Percentiles rank a stretch among this genome's conserved stretches.
Conservation (phyloP, 2,113 vertebrate genomes). For the Hydrochoerus hydrochaeris region DNA sequence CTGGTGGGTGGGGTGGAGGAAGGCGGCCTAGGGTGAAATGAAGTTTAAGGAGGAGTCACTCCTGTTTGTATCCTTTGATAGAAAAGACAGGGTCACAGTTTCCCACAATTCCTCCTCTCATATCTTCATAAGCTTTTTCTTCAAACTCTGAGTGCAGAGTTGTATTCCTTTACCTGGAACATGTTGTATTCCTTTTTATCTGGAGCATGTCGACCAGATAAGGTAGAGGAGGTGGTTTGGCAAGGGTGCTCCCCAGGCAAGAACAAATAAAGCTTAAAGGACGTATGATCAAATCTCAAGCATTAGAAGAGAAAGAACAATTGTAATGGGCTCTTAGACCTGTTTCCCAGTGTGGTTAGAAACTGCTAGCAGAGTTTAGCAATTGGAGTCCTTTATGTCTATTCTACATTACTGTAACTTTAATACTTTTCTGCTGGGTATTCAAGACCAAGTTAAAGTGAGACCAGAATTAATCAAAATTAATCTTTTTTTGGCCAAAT, state of each 20-base stretch:
- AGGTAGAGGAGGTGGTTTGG: too few species aligned
- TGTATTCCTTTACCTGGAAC: not conserved
- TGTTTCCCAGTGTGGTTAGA: not conserved
- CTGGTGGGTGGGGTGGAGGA: not conserved
- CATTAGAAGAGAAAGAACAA: not conserved
- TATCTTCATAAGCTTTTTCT: not conserved
- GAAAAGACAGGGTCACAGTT: not conserved
- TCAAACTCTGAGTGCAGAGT: not conserved
- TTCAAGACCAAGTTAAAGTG: not conserved
- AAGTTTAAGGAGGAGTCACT: not conserved
- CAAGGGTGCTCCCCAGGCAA: too few species aligned
- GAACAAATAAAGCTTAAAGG: not conserved
- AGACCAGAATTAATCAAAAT: not conserved
- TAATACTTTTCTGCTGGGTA: not conserved
- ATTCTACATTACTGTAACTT: not conserved
- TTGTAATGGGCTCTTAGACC: not conserved
- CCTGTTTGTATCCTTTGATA: not conserved
- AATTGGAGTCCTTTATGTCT: not conserved
- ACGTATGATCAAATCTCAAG: too few species aligned
- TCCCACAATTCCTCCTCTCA: not conserved
- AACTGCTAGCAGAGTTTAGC: not conserved
- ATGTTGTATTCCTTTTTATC: too few species aligned
- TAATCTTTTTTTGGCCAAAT: not conserved
- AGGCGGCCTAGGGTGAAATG: not conserved
- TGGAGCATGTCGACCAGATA: not conserved